Conservation (phyloP, 2,797 vertebrate species). For the Phoeniculus purpureus region DNA sequence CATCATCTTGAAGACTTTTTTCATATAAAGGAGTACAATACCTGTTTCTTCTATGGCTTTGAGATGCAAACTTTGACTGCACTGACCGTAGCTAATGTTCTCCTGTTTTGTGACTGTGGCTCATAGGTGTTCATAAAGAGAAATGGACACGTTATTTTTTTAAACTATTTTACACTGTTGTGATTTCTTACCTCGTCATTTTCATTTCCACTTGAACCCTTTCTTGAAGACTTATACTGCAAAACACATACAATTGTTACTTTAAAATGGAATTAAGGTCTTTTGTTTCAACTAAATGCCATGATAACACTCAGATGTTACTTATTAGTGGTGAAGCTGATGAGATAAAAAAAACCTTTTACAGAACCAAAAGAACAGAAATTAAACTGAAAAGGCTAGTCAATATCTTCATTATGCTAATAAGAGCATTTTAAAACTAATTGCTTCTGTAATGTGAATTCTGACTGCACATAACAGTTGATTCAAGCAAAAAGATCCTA, state of each 20-base stretch:
- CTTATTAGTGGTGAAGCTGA: neutral
- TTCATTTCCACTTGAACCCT: conserved; percentile 88
- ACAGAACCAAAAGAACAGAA: neutral
- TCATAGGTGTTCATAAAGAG: neutral
- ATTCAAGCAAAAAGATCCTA: neutral
- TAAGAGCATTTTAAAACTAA: neutral
- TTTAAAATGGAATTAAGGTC: neutral
- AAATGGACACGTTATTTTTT: neutral
- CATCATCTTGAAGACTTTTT: neutral
- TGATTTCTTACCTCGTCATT: conserved; percentile 88
- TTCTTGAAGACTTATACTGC: conserved; percentile 92
- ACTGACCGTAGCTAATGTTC: rapidly evolving
- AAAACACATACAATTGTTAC: conserved; percentile 68
- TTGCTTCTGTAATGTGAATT: neutral
- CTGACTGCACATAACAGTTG: neutral
- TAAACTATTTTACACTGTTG: neutral
- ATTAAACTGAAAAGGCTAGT: neutral
- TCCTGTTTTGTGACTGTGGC: neutral
- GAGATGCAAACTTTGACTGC: neutral
- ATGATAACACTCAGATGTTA: neutral
- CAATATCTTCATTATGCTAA: neutral
- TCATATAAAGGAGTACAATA: neutral
- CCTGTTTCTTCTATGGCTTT: neutral
- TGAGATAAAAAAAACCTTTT: neutral
- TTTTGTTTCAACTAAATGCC: conserved; percentile 19